Evolutionary conservation across 2,888 invertebrate genomes (phyloP), one percentile per base, ranked within the genome.

Genomic region (Alloscopus bannaensis): DNA sequence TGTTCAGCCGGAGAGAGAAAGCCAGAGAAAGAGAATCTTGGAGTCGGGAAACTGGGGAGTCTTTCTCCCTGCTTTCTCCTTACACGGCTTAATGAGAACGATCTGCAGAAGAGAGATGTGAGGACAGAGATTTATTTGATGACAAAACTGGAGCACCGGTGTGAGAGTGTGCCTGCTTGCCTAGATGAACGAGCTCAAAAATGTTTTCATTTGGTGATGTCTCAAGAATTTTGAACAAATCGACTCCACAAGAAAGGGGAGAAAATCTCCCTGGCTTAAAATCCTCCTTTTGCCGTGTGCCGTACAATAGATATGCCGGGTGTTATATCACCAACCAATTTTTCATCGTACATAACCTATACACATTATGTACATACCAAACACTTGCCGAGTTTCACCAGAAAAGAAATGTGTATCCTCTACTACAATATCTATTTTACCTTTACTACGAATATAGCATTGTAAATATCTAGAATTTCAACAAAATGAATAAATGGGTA

Each of bases 181-280:
- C n/a, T 70, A 65, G 78, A 78, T 78, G 71, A 78, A 71, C 65
- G 71, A 71, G 66, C 71, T 57, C 57, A 65, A 71, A 77, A 78
- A 78, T 78, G 78, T 65, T 78, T 78, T 64, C 78, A 71, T 78
- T 78, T 65, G 47, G 64, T 31, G 59, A 65, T 59, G 65, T 59
- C 70, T 71, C 59, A 78, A 78, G 78, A 78, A 78, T 71, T 78
- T 78, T 68, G 70, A 78, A 78, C 78, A 71, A 78, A 78, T 78
- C 78, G 78, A 78, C 71, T 65, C 20, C 31, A 65, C 11, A 18
- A 65, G 78, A 50, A 71, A 65, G 24, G 45, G 22, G 11, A 45
- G 71, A 57, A 78, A 78, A 78, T 78, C 78, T 78, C 57, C 52
- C 45, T n/a, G 45, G 77, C 77, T 77, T 77, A 78, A 78, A 65